Conservation (phyloP, 1,140 invertebrate genomes). For the Meloidogyne exigua region DNA sequence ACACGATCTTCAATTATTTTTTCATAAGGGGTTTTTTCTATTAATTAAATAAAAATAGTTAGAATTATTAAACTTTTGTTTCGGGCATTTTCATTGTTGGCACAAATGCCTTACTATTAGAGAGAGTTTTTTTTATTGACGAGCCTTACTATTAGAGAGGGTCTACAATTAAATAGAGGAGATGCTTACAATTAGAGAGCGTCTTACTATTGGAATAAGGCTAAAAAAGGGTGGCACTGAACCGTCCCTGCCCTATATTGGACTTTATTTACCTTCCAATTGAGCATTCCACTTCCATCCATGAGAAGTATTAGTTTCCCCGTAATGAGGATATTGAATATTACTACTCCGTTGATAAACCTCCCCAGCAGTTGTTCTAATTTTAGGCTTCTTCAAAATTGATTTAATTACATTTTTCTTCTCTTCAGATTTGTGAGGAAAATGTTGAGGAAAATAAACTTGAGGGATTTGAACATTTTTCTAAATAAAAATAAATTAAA, state of each 20-base stretch:
- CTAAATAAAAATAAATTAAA: not conserved
- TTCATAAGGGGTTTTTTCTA: conserved; percentile 1
- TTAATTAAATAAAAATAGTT: not conserved
- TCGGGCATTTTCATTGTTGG: too few species aligned
- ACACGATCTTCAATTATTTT: conserved; percentile 22
- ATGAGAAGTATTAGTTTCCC: not conserved
- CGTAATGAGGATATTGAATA: too few species aligned
- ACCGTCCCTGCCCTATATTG: too few species aligned
- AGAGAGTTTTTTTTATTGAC: too few species aligned
- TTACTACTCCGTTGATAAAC: not conserved
- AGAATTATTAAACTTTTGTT: not conserved
- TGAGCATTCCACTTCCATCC: conserved; percentile 16
- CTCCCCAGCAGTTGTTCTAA: not conserved
- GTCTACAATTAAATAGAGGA: too few species aligned
- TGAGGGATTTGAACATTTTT: too few species aligned
- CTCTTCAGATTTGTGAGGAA: not conserved
- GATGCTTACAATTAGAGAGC: too few species aligned
- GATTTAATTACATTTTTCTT: not conserved
- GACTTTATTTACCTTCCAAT: conserved; percentile 6
- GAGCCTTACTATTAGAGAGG: too few species aligned
- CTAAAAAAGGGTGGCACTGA: not conserved
- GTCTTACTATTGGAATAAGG: too few species aligned
- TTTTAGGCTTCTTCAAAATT: conserved; percentile 20
- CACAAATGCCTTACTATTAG: not conserved
- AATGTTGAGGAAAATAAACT: too few species aligned